Conservation (phyloP, 2,113 vertebrate genomes). For the Clarias magur region DNA sequence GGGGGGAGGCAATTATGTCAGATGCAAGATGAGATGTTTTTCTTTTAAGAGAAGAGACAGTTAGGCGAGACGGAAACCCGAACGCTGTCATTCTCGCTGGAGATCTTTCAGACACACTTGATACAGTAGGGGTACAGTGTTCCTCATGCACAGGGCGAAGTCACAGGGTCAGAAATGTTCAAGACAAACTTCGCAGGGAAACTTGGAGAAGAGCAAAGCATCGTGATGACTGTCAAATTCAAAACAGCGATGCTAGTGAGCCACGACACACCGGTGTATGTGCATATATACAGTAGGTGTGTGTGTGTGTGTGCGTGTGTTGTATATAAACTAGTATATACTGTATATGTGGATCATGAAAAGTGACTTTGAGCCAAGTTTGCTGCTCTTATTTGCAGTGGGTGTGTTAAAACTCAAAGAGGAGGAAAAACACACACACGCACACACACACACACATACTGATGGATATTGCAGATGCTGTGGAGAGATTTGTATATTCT, state of each 20-base stretch:
- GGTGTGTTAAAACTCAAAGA: slow-evolving; percentile 7
- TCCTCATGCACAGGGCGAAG: slow-evolving; percentile 22
- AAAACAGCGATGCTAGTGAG: slow-evolving; percentile 22
- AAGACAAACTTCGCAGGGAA: neutral
- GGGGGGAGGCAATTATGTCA: neutral
- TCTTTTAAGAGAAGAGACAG: neutral
- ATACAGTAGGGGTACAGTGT: too few relatives aligned
- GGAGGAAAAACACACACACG: neutral
- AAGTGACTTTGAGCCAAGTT: slow-evolving; percentile 42
- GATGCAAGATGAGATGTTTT: neutral
- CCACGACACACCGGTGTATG: neutral
- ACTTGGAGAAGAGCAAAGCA: neutral
- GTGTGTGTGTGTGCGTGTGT: neutral
- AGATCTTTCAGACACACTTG: slow-evolving; percentile 3
- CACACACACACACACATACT: slow-evolving; percentile 21
- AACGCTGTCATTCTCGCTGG: neutral
- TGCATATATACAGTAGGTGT: neutral
- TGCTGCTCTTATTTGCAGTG: slow-evolving; percentile 38
- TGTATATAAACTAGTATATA: neutral
- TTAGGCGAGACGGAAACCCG: neutral
- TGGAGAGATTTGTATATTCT: slow-evolving; percentile 34
- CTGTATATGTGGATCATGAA: slow-evolving; percentile 37
- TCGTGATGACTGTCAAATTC: slow-evolving; percentile 35
- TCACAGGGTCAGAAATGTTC: slow-evolving; percentile 27
- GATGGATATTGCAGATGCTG: slow-evolving; percentile 32